phyloP scores from a whole-genome alignment of 2,888 invertebrate species.

The Plagodis dolabraria region DNA sequence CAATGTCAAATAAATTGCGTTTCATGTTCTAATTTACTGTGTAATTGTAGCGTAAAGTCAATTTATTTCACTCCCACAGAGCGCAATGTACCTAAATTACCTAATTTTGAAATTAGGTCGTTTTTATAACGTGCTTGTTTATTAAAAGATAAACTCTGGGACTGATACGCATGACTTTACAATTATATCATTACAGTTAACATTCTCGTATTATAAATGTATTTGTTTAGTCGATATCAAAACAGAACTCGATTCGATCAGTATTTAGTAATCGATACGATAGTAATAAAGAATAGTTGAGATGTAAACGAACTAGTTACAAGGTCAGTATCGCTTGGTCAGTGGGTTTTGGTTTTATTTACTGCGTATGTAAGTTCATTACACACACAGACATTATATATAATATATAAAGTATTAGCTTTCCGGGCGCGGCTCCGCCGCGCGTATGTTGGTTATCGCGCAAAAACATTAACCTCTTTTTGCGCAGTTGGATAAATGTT shows the following conservation, averaged over 20 bases:
- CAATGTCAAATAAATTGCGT: conserved; percentile 43
- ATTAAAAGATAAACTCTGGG: conserved; percentile 43
- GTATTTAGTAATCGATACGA: conserved; percentile 4
- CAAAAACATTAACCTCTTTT: no score
- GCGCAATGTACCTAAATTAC: no score
- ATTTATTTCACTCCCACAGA: conserved; percentile 36
- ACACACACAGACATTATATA: no score
- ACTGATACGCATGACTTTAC: conserved; percentile 24
- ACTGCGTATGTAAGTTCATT: no score
- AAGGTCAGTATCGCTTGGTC: no score
- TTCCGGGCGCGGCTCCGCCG: no score
- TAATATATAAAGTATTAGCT: no score
- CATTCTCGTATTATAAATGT: conserved; percentile 15
- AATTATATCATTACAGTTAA: conserved; percentile 22
- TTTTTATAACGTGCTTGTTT: conserved; percentile 36
- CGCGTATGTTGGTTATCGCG: no score
- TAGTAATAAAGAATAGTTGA: conserved; percentile 1
- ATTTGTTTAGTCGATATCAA: conserved; percentile 10
- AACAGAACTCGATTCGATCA: neutral
- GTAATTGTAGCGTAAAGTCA: conserved; percentile 40
- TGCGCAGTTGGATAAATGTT: no score
- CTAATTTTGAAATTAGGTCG: conserved; percentile 41
- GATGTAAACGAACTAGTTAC: no score
- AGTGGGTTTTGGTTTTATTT: no score
- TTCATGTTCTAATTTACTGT: conserved; percentile 41